Conservation (phyloP, 1,140 invertebrate species). For the Zaprionus lachaisei region DNA sequence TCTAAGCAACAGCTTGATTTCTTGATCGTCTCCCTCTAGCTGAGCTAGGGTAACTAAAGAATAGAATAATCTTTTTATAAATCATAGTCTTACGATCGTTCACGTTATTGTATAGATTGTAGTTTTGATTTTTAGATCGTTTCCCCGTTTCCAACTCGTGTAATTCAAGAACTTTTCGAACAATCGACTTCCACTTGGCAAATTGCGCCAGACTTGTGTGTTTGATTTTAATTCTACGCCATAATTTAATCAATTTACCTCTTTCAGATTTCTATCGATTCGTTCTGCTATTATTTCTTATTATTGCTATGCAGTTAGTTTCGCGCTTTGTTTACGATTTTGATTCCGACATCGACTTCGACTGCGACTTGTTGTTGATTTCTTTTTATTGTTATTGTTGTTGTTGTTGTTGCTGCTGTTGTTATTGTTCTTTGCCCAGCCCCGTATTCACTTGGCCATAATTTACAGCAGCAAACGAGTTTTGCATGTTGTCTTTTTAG, state of each 20-base stretch:
- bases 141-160: not conserved
- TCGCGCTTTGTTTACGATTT: slow-evolving; percentile 37
- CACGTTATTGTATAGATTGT: not conserved
- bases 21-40: not conserved
- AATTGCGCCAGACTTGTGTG: slow-evolving; percentile 24
- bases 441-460: slow-evolving; percentile 30
- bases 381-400: slow-evolving; percentile 4
- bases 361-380: slow-evolving; percentile 6
- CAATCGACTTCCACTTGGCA: slow-evolving; percentile 14
- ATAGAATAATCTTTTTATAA: too few species aligned
- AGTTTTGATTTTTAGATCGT: not conserved
- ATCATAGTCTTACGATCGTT: not conserved
- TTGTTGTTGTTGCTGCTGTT: not conserved
- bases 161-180: slow-evolving; percentile 11
- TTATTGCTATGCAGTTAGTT: slow-evolving; percentile 40
- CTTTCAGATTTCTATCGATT: slow-evolving; percentile 10
- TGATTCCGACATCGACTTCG: slow-evolving; percentile 12
- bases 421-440: slow-evolving; percentile 11
- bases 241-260: slow-evolving; percentile 47
- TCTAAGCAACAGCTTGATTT: not conserved
- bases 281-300: slow-evolving; percentile 42
- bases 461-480: slow-evolving; percentile 36
- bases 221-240: slow-evolving; percentile 31
- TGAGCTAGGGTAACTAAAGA: too few species aligned
- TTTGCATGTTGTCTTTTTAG: slow-evolving; percentile 35